These are phyloP conservation scores for Danionella dracula DNA, from an alignment of 2,797 vertebrate genomes.

Conservation along the genomic window DNA sequence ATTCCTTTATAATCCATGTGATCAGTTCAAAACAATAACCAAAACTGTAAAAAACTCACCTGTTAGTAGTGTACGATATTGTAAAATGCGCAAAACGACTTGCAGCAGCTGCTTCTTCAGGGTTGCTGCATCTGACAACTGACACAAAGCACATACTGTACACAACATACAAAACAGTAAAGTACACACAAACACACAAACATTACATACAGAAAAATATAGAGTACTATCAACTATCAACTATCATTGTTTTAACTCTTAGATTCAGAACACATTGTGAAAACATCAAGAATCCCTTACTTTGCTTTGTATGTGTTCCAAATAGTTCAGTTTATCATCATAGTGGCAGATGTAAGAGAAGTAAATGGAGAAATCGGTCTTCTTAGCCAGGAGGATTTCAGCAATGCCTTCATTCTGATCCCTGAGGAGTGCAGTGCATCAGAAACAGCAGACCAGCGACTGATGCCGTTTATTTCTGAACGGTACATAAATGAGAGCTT, in stretches of 20 bases:
- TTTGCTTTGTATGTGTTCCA: slow-evolving; percentile 76
- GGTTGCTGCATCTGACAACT: slow-evolving; percentile 68
- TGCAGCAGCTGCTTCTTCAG: slow-evolving; percentile 84
- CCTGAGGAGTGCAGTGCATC: slow-evolving; percentile 58
- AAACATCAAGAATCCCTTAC: slow-evolving; percentile 30
- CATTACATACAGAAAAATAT: too few relatives aligned
- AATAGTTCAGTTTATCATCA: slow-evolving; percentile 79
- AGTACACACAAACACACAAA: neutral
- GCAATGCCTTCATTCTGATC: slow-evolving; percentile 85
- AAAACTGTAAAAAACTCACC: slow-evolving; percentile 61
- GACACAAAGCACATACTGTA: slow-evolving; percentile 8
- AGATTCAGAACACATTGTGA: too few relatives aligned
- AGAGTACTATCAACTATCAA: too few relatives aligned
- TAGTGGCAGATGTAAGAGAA: slow-evolving; percentile 83
- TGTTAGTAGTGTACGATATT: slow-evolving; percentile 90
- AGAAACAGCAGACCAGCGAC: neutral
- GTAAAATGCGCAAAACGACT: slow-evolving; percentile 84
- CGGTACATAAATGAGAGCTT: neutral
- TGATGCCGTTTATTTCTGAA: neutral
- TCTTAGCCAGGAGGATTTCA: slow-evolving; percentile 81
- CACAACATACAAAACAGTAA: neutral
- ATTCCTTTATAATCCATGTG: too few relatives aligned
- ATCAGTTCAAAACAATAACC: neutral
- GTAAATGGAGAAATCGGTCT: slow-evolving; percentile 79
- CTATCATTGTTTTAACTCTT: too few relatives aligned